Evolutionary conservation across 2,797 vertebrate species (phyloP).

Genomic region (Craterocephalus amniculus): DNA sequence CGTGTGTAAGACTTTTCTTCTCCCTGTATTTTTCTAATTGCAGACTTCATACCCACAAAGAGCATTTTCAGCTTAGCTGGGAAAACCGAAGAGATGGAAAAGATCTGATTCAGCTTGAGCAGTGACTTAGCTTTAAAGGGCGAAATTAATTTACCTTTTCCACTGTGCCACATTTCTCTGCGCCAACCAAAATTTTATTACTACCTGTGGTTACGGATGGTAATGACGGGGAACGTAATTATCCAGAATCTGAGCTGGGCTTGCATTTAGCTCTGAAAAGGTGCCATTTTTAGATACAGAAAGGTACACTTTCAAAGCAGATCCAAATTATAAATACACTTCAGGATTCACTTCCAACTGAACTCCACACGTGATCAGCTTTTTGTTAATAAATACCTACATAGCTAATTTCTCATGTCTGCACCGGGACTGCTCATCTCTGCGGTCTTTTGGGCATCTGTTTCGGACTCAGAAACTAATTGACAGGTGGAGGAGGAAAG

Average conservation of each 20-base stretch:
- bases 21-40: constrained; percentile 76
- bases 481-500: constrained; percentile 38
- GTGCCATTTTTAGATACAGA: constrained; percentile 42
- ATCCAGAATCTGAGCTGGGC: constrained; percentile 50
- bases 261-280: constrained; percentile 40
- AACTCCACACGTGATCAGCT: constrained; percentile 15
- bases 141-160: constrained; percentile 73
- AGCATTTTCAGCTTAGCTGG: constrained; percentile 66
- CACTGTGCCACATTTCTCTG: constrained; percentile 52
- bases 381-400: constrained; percentile 22
- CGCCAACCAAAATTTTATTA: constrained; percentile 62
- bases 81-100: constrained; percentile 61
- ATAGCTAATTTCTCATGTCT: constrained; percentile 11
- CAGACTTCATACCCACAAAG: constrained; percentile 73
- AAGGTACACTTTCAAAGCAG: constrained; percentile 18
- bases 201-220: constrained; percentile 68
- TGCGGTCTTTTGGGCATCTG: constrained; percentile 29
- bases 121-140: constrained; percentile 60
- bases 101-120: constrained; percentile 52
- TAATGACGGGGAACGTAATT: constrained; percentile 70
- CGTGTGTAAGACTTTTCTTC: constrained; percentile 72
- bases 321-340: no score
- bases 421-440: constrained; percentile 8
- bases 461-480: constrained; percentile 16
- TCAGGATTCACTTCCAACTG: constrained; percentile 11